A percentile compares a stretch with the other conserved stretches of the same genome.
phyloP scores from a whole-genome alignment of 2,888 invertebrate genomes.

The Listrodromus nycthemerus region DNA sequence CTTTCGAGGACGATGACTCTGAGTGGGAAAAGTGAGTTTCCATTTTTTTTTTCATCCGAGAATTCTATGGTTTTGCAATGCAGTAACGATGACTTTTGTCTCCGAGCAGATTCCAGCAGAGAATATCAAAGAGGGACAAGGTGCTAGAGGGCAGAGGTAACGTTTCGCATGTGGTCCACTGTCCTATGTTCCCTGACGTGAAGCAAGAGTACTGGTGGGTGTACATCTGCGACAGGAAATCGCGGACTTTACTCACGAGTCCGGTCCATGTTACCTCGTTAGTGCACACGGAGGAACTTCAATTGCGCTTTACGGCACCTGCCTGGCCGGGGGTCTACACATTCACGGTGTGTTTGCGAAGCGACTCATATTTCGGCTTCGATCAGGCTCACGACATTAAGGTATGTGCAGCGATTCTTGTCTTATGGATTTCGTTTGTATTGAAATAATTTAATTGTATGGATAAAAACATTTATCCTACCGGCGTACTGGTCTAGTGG shows the following conservation, averaged over 20 bases:
- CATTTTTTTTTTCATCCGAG: neutral
- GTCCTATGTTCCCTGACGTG: conserved; percentile 96
- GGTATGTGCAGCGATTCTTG: conserved; percentile 81
- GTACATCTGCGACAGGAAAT: conserved; percentile 98
- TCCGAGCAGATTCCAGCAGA: conserved; percentile 89
- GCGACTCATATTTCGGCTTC: conserved; percentile 98
- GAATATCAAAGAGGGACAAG: conserved; percentile 94
- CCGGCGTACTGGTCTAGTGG: no score
- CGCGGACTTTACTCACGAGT: conserved; percentile 94
- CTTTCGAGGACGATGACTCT: conserved; percentile 89
- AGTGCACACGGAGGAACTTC: conserved; percentile 94
- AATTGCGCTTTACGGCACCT: conserved; percentile 97
- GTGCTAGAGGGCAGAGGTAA: conserved; percentile 96
- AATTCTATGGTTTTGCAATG: neutral
- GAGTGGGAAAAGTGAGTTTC: conserved; percentile 92
- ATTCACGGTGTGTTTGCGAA: conserved; percentile 95
- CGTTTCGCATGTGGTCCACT: conserved; percentile 98
- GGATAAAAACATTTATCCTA: neutral
- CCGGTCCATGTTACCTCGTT: conserved; percentile 98
- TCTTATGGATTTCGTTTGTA: neutral
- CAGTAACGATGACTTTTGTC: conserved; percentile 2
- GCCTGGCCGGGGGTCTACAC: conserved; percentile 96
- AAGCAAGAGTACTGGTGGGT: conserved; percentile 99
- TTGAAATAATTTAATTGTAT: no score
- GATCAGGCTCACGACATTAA: conserved; percentile 98